Evolutionary conservation across 2,113 vertebrate species (phyloP).

Genomic region (Nothoprocta perdicaria): DNA sequence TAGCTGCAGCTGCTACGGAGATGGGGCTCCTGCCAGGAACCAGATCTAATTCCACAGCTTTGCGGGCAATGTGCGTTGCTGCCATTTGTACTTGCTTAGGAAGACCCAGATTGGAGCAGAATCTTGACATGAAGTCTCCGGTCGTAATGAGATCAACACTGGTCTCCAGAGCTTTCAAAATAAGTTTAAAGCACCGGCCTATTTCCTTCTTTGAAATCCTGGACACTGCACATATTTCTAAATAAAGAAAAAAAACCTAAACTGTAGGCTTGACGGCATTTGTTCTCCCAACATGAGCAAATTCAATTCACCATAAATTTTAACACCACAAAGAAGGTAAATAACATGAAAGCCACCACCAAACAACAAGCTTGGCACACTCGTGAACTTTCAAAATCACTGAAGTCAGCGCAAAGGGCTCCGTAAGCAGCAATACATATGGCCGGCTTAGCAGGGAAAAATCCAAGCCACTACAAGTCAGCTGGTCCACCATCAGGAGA

Average conservation of each 20-base stretch:
- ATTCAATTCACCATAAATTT: neutral
- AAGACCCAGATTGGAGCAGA: conserved; percentile 97
- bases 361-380: neutral
- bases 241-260: neutral
- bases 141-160: conserved; percentile 98
- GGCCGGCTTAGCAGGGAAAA: neutral
- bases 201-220: conserved; percentile 99
- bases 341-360: neutral
- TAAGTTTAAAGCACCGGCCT: conserved; percentile 97
- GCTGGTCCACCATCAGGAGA: neutral
- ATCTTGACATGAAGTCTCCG: conserved; percentile 98
- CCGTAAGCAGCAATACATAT: neutral
- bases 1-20: conserved; percentile 96
- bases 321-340: neutral
- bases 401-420: neutral
- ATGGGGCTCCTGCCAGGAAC: conserved; percentile 97
- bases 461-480: neutral
- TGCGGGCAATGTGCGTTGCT: conserved; percentile 94
- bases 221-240: conserved; percentile 98
- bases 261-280: neutral
- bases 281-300: neutral
- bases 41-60: conserved; percentile 95
- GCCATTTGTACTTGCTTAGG: conserved; percentile 99
- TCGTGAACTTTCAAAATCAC: neutral
- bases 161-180: conserved; percentile 97